phyloP scores from a whole-genome alignment of 2,797 vertebrate species.

The Urosaurus nigricauda region DNA sequence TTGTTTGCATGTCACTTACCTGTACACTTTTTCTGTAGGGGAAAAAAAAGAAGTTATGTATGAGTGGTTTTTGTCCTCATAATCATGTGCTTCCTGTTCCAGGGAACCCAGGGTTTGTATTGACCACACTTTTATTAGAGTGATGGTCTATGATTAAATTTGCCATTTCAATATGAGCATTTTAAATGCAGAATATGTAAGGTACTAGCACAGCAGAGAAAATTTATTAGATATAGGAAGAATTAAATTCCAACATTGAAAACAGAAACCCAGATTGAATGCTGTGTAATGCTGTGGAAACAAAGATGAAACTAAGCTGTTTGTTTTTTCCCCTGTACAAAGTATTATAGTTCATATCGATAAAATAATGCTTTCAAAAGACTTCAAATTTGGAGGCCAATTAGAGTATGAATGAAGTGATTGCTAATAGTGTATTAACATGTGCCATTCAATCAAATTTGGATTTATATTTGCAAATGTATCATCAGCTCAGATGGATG shows the following conservation, averaged over 20 bases:
- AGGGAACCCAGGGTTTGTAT: neutral
- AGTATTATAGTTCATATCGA: neutral
- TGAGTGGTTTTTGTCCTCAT: constrained; percentile 19
- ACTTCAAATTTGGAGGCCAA: neutral
- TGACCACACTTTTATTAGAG: constrained; percentile 37
- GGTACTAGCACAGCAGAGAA: neutral
- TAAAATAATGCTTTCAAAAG: constrained; percentile 20
- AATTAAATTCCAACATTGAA: fast-evolving
- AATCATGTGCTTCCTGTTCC: neutral
- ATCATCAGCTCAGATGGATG: constrained; percentile 37
- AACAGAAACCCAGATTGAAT: neutral
- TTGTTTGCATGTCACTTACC: constrained; percentile 36
- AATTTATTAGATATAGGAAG: neutral
- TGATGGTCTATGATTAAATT: constrained; percentile 23
- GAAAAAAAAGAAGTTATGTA: constrained; percentile 30
- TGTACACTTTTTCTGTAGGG: neutral
- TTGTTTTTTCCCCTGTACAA: neutral
- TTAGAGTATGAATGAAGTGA: constrained; percentile 13
- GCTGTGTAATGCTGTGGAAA: neutral
- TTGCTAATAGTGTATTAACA: constrained; percentile 45
- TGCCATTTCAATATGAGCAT: neutral
- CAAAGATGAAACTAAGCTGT: constrained; percentile 13
- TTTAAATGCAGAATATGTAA: neutral
- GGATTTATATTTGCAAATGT: constrained; percentile 30
- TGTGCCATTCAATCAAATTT: constrained; percentile 32